Percentiles rank a stretch among this genome's conserved stretches.
Evolutionary conservation across 2,797 vertebrate genomes (phyloP).

Genomic region (Tympanoctomys barrerae): DNA sequence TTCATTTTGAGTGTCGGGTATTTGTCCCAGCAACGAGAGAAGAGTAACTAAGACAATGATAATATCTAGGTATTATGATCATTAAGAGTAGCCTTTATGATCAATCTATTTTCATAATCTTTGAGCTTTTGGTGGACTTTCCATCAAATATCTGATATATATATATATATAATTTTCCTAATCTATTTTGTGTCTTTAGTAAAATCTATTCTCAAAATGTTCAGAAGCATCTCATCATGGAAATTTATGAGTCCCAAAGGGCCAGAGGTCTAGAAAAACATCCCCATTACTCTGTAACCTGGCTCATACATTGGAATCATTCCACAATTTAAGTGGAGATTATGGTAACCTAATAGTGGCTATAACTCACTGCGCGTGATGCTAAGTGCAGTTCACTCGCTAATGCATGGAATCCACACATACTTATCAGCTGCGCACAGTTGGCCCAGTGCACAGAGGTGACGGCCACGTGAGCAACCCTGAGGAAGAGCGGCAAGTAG

Average conservation of each 20-base stretch:
- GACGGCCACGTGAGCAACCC: neutral
- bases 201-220: slow-evolving; percentile 41
- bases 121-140: neutral
- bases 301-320: slow-evolving; percentile 29
- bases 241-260: slow-evolving; percentile 22
- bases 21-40: no score
- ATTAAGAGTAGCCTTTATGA: neutral
- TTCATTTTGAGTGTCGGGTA: no score
- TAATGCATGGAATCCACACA: slow-evolving; percentile 1
- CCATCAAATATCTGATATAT: neutral
- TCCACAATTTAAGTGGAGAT: slow-evolving; percentile 60
- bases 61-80: neutral
- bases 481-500: neutral
- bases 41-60: no score
- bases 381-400: neutral
- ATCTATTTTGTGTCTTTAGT: neutral
- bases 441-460: neutral
- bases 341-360: slow-evolving; percentile 48
- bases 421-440: neutral
- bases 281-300: slow-evolving; percentile 38
- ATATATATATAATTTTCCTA: slow-evolving; percentile 38
- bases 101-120: neutral
- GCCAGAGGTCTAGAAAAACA: neutral
- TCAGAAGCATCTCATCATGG: slow-evolving; percentile 49
- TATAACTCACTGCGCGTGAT: slow-evolving; percentile 24